These are phyloP conservation scores for Campylomormyrus tamandua DNA, from an alignment of 2,113 vertebrate species.

Conservation along the genomic window DNA sequence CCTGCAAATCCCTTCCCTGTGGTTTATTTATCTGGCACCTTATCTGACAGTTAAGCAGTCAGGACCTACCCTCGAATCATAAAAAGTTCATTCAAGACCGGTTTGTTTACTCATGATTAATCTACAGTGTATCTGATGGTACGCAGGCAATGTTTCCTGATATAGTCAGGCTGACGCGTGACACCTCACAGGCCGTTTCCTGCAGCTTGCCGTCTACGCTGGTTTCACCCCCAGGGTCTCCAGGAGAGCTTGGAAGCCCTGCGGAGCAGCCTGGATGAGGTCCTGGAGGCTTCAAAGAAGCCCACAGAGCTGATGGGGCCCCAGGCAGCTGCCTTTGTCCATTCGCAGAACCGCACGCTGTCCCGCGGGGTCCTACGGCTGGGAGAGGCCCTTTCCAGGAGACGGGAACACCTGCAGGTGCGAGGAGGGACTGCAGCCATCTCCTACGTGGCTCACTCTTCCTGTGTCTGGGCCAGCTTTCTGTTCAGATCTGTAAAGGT, in stretches of 20 bases:
- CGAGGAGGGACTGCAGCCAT: background rate
- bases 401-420: conserved; percentile 68
- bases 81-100: background rate
- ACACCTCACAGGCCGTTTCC: background rate
- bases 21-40: background rate
- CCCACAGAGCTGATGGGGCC: conserved; percentile 53
- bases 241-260: conserved; percentile 47
- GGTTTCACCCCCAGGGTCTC: conserved; percentile 56
- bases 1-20: background rate
- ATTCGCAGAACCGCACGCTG: conserved; percentile 55
- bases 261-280: conserved; percentile 48
- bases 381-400: conserved; percentile 54
- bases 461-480: background rate
- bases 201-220: background rate
- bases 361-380: conserved; percentile 62
- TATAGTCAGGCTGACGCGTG: background rate
- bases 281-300: conserved; percentile 56
- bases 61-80: background rate
- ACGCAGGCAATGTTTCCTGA: background rate
- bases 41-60: background rate
- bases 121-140: background rate
- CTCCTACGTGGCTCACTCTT: background rate
- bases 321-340: conserved; percentile 44
- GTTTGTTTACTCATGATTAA: background rate
- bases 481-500: background rate